Base-by-base conservation (phyloP, 2,797 vertebrate genomes). In the Garrulus glandarius region DNA sequence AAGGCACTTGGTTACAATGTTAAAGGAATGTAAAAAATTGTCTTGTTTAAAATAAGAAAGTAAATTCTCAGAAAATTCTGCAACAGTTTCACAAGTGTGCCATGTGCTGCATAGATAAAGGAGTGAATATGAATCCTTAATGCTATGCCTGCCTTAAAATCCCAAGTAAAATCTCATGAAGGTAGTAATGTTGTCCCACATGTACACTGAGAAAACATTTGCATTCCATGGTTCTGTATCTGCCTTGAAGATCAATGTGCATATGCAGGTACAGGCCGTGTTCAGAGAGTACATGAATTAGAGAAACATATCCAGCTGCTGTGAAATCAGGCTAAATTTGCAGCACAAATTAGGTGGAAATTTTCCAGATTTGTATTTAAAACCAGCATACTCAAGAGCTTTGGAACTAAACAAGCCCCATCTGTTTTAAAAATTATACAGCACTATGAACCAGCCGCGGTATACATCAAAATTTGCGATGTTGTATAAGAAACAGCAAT, bases 281-380 rank as follows among this genome's bases (percentile, higher is more conserved):
- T 70, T 85, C 1, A 0, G 11, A 2, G 63, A 55, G 41, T 12
- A 4, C 24, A 26, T 2, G 55, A 88, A 22, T 59, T 63, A 78
- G 67, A 1, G 19, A 56, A 60, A 55, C 24, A 23, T 17, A 89
- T 68, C 87, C 91, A 96, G 92, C 93, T 89, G 94, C 87, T 93
- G 64, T 70, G 94, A 82, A 88, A 76, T 84, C 74, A 46, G 46
- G 24, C 56, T 74, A 82, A 84, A 76, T 95, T 87, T 49, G 60
- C 39, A 46, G 83, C 27, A 60, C 61, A 96, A 90, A 95, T 94
- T 60, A 92, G 53, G 94, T 93, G 83, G 94, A 96, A 82, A 53
- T 93, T 93, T 79, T 94, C 91, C 94, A 93, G 85, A 79, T 95
- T 94, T 80, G 37, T 88, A 53, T 94, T 94, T 93, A 74, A 90